Conservation (phyloP, 2,888 invertebrate genomes). For the Lepetodrilus schrolli region DNA sequence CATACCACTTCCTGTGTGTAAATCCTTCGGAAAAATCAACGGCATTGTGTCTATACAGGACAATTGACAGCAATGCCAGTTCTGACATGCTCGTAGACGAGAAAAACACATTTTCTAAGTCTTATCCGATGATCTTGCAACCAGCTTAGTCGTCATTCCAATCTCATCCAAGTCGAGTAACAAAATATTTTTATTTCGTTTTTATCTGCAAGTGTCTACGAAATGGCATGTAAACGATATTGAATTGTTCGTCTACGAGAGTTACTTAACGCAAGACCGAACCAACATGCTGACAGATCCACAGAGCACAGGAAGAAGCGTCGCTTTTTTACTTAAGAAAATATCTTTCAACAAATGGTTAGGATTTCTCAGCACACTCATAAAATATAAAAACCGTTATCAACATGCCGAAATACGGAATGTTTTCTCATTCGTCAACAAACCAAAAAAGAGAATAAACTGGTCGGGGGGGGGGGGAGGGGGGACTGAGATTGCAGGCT, state of each 20-base stretch:
- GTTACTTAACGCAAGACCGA: neutral
- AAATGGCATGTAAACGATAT: neutral
- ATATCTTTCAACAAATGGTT: conserved; percentile 23
- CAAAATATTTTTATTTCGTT: neutral
- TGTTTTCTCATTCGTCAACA: conserved; percentile 17
- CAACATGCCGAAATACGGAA: conserved; percentile 23
- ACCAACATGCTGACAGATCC: neutral
- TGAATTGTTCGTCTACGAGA: neutral
- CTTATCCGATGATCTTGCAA: no score
- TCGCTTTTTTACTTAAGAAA: neutral
- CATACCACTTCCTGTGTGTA: no score
- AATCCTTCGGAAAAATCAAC: no score
- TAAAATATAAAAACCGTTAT: neutral
- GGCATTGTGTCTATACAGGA: no score
- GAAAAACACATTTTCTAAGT: no score
- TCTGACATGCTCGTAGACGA: no score
- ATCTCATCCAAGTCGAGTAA: no score
- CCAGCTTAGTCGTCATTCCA: no score
- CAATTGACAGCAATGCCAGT: no score
- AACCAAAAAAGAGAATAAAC: neutral
- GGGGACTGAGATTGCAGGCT: no score
- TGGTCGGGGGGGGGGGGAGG: neutral
- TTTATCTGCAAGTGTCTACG: conserved; percentile 9
- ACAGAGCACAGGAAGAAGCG: neutral
- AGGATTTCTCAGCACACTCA: conserved; percentile 4